These are phyloP conservation scores for Semicossyphus pulcher DNA, from an alignment of 2,113 vertebrate species.

Conservation along the genomic window DNA sequence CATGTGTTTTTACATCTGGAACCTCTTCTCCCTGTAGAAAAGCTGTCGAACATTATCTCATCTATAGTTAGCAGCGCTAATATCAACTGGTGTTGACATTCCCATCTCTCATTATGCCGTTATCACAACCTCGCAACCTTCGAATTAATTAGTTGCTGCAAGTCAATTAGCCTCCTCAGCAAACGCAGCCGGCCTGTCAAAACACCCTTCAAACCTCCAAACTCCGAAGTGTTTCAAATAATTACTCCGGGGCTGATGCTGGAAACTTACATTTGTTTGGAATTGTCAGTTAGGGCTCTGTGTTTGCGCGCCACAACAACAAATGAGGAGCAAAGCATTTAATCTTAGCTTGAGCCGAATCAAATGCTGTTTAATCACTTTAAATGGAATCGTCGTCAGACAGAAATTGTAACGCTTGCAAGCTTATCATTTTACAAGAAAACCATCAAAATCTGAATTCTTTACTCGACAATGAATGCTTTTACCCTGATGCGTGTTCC, in stretches of 20 bases:
- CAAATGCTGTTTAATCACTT: slow-evolving; percentile 5
- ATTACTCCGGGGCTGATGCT: slow-evolving; percentile 6
- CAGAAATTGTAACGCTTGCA: neutral
- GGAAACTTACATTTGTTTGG: slow-evolving; percentile 12
- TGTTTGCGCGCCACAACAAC: neutral
- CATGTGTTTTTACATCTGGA: slow-evolving; percentile 69
- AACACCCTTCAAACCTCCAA: slow-evolving; percentile 40
- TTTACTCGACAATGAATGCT: slow-evolving; percentile 5
- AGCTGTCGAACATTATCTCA: slow-evolving; percentile 66
- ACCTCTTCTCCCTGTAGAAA: slow-evolving; percentile 55
- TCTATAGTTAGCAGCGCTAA: slow-evolving; percentile 75
- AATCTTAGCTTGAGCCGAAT: slow-evolving; percentile 2
- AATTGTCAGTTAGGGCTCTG: neutral
- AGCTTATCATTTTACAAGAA: neutral
- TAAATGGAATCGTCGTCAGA: neutral
- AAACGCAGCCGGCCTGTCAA: slow-evolving; percentile 54
- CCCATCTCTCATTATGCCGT: slow-evolving; percentile 75
- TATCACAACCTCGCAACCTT: slow-evolving; percentile 76
- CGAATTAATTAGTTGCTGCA: slow-evolving; percentile 79
- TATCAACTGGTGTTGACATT: slow-evolving; percentile 74
- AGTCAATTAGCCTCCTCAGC: slow-evolving; percentile 76
- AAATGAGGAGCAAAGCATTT: neutral
- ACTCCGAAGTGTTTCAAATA: slow-evolving; percentile 35
- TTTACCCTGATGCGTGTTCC: slow-evolving; percentile 19
- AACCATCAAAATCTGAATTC: neutral